phyloP scores from a whole-genome alignment of 2,888 invertebrate genomes.

The Metacarcinus magister region DNA sequence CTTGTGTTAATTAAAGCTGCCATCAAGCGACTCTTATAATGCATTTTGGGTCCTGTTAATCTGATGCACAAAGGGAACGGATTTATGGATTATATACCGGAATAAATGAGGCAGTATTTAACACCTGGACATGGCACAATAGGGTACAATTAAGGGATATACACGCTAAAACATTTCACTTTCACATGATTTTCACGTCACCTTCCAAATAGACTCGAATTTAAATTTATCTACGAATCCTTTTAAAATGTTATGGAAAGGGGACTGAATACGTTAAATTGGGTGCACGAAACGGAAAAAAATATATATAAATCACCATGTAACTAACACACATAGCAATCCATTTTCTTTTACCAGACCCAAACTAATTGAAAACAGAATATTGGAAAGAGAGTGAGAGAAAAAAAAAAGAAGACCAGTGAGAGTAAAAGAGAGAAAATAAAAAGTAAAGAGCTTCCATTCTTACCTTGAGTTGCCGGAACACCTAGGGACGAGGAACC shows the following conservation, averaged over 20 bases:
- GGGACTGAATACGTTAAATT: not conserved
- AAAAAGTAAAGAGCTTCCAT: not conserved
- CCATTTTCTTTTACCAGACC: not conserved
- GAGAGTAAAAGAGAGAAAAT: constrained; percentile 44
- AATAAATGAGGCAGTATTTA: not conserved
- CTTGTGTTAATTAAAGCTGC: not conserved
- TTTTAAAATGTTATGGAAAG: not conserved
- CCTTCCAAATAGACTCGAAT: not conserved
- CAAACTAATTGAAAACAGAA: not conserved
- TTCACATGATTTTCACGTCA: not conserved
- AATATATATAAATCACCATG: not conserved
- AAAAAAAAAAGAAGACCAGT: not conserved
- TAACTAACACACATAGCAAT: not conserved
- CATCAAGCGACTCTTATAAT: not conserved
- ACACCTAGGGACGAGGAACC: not conserved
- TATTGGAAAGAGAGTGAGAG: not conserved
- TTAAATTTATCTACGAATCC: not conserved
- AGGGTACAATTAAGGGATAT: not conserved
- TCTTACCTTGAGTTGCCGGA: not conserved
- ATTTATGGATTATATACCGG: not conserved
- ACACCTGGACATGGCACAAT: not conserved
- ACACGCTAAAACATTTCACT: not conserved
- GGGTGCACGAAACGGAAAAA: not conserved
- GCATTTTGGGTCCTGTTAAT: not conserved
- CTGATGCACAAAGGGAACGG: not conserved